Conservation (phyloP, 1,140 invertebrate species). For the Drusus annulatus region DNA sequence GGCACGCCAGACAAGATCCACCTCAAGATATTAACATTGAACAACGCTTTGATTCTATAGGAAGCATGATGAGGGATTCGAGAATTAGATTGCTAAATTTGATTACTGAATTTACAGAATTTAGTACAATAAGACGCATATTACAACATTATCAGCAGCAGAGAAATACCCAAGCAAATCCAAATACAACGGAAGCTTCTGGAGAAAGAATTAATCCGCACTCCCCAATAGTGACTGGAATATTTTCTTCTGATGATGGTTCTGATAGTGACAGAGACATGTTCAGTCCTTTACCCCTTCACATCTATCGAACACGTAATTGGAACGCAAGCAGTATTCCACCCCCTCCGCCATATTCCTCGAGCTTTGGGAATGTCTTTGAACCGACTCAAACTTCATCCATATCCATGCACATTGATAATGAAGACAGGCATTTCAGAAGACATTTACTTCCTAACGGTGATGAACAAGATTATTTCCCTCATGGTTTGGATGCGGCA, state of each 20-base stretch:
- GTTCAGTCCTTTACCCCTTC: slow-evolving; percentile 47
- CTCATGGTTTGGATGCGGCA: background rate
- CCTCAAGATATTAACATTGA: slow-evolving; percentile 64
- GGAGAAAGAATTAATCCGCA: slow-evolving; percentile 12
- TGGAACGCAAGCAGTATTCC: slow-evolving; percentile 32
- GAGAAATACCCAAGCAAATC: background rate
- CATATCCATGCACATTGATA: slow-evolving; percentile 32
- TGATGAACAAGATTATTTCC: slow-evolving; percentile 17
- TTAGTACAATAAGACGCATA: slow-evolving; percentile 30
- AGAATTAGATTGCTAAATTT: slow-evolving; percentile 68
- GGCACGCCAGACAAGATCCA: slow-evolving; percentile 60
- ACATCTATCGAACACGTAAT: slow-evolving; percentile 40
- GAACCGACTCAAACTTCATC: slow-evolving; percentile 31
- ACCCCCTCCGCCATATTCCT: background rate
- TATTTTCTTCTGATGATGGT: slow-evolving; percentile 46
- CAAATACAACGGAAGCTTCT: background rate
- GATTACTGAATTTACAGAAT: slow-evolving; percentile 65
- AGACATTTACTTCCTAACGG: background rate
- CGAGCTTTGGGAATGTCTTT: slow-evolving; percentile 14
- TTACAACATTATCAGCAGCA: slow-evolving; percentile 26
- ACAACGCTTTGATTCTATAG: slow-evolving; percentile 63
- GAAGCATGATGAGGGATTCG: slow-evolving; percentile 68
- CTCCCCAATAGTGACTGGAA: slow-evolving; percentile 2
- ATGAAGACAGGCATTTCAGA: slow-evolving; percentile 30
- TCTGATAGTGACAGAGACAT: slow-evolving; percentile 48